Conservation (phyloP, 2,888 invertebrate genomes). For the Patella pellucida region DNA sequence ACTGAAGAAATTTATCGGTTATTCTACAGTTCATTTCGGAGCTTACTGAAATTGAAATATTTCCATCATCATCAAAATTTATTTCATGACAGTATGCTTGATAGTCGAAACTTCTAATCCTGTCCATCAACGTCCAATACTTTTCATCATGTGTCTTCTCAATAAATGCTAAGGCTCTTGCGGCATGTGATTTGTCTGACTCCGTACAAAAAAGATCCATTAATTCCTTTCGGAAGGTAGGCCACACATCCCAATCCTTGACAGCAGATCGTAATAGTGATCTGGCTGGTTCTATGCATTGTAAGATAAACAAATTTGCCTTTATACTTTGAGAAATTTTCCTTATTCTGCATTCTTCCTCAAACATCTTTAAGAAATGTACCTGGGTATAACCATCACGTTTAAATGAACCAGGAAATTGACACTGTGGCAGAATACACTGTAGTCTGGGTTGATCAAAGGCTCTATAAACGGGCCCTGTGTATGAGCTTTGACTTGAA, state of each 20-base stretch:
- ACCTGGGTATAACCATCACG: no score
- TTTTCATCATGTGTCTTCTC: background rate
- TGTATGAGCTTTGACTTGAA: background rate
- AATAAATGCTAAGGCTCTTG: background rate
- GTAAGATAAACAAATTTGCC: conserved; percentile 5
- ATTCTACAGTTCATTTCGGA: background rate
- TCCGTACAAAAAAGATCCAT: background rate
- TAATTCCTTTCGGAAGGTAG: background rate
- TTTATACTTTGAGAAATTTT: no score
- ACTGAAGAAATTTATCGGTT: background rate
- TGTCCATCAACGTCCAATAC: conserved; percentile 5
- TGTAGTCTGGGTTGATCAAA: background rate
- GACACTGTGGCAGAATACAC: no score
- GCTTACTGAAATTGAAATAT: background rate
- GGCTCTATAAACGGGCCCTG: background rate
- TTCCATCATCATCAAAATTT: conserved; percentile 9
- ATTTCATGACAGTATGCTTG: no score
- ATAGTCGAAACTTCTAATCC: background rate
- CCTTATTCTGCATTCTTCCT: no score
- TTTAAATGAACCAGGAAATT: no score
- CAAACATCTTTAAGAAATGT: no score
- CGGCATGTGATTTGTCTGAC: background rate
- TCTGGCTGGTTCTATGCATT: background rate
- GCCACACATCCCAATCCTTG: background rate
- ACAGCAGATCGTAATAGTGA: background rate